Percentiles rank a stretch among this genome's conserved stretches.
Evolutionary conservation across 2,113 vertebrate genomes (phyloP).

Genomic region (Tenebrosternarchus preto): DNA sequence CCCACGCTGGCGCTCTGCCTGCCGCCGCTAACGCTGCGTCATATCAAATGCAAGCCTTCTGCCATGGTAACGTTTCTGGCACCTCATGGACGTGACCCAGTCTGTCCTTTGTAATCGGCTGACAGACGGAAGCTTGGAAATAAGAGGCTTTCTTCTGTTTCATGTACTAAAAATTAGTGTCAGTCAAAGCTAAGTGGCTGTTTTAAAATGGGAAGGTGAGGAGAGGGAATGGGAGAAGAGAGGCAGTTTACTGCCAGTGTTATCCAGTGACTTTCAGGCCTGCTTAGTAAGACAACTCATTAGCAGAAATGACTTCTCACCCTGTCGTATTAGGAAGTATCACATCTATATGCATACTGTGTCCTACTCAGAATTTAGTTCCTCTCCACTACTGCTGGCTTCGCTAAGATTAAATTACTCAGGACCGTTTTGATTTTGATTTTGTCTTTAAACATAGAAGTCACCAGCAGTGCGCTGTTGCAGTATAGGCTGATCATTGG

Average conservation of each 20-base stretch:
- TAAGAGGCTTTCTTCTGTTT: slow-evolving; percentile 88
- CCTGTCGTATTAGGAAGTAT: background rate
- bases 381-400: too few species aligned
- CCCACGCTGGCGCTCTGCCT: slow-evolving; percentile 81
- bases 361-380: too few species aligned
- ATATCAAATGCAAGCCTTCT: slow-evolving; percentile 94
- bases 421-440: too few species aligned
- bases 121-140: slow-evolving; percentile 78
- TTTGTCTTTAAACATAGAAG: background rate
- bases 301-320: background rate
- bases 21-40: slow-evolving; percentile 82
- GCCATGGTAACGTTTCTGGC: slow-evolving; percentile 92
- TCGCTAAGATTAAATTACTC: too few species aligned
- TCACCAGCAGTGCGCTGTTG: too few species aligned
- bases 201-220: slow-evolving; percentile 41
- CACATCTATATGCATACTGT: background rate
- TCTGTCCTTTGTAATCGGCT: slow-evolving; percentile 97
- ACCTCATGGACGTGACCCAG: slow-evolving; percentile 90
- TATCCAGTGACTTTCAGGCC: slow-evolving; percentile 57
- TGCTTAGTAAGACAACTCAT: slow-evolving; percentile 11
- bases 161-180: slow-evolving; percentile 97
- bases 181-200: slow-evolving; percentile 93
- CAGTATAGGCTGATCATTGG: too few species aligned
- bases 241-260: slow-evolving; percentile 65
- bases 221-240: slow-evolving; percentile 54